Evolutionary conservation across 2,113 vertebrate genomes (phyloP).

Genomic region (Phylloscopus trochiloides): DNA sequence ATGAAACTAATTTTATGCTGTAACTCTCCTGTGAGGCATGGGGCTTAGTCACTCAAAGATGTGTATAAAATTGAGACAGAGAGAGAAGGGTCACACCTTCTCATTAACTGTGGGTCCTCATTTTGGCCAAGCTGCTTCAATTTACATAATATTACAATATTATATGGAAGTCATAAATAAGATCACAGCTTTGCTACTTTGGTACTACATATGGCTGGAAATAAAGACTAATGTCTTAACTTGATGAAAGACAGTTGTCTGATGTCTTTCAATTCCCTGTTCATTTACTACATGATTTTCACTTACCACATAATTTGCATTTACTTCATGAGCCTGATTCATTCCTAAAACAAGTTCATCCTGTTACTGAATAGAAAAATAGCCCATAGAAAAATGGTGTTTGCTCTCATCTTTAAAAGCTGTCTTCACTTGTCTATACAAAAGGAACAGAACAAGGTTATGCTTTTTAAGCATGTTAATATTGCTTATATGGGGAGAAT

Average conservation of each 20-base stretch:
- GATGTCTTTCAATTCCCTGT: not conserved
- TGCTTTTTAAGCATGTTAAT: not conserved
- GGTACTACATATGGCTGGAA: not conserved
- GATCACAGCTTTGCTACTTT: not conserved
- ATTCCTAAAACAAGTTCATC: conserved; percentile 24
- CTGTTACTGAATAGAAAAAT: not conserved
- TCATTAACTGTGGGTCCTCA: not conserved
- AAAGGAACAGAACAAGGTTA: not conserved
- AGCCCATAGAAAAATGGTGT: not conserved
- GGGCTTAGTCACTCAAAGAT: not conserved
- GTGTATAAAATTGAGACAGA: not conserved
- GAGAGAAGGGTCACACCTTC: not conserved
- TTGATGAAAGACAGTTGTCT: not conserved
- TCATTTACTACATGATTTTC: not conserved
- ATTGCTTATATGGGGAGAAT: not conserved
- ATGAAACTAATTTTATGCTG: not conserved
- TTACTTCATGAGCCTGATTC: not conserved
- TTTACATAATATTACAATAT: not conserved
- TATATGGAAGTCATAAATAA: not conserved
- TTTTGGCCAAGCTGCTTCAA: not conserved
- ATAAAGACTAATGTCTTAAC: not conserved
- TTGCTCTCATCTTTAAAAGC: not conserved
- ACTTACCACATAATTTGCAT: not conserved
- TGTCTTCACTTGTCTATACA: not conserved
- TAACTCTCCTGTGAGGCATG: not conserved